Evolutionary conservation across 2,797 vertebrate genomes (phyloP).

Genomic region (Alfaro cultratus): DNA sequence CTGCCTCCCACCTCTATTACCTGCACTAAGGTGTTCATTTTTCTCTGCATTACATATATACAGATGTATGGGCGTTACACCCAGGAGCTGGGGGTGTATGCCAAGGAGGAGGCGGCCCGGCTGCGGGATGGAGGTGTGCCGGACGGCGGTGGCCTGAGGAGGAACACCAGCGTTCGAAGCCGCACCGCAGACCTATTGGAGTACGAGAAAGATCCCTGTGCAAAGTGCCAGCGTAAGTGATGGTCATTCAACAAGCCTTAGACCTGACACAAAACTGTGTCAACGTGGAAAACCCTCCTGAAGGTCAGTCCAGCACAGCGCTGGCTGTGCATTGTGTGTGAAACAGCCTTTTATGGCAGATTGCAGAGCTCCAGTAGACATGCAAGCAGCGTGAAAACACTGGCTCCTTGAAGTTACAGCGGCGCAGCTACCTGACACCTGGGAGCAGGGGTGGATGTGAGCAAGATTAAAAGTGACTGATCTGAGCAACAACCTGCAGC

Average conservation of each 20-base stretch:
- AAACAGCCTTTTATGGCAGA: conserved; percentile 19
- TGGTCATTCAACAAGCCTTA: not conserved
- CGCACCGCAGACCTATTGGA: conserved; percentile 87
- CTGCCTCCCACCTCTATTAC: conserved; percentile 26
- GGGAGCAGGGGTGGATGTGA: conserved; percentile 44
- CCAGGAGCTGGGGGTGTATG: conserved; percentile 93
- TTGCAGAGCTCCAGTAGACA: conserved; percentile 27
- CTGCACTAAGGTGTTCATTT: conserved; percentile 28
- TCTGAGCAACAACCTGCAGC: conserved; percentile 67
- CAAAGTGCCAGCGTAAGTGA: conserved; percentile 88
- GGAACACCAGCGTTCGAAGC: conserved; percentile 72
- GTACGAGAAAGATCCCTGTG: conserved; percentile 89
- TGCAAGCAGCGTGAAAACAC: conserved; percentile 45
- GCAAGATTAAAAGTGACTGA: conserved; percentile 68
- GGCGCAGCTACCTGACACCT: conserved; percentile 36
- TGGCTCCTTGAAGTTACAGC: conserved; percentile 35
- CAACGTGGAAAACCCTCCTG: conserved; percentile 10
- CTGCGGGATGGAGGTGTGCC: conserved; percentile 85
- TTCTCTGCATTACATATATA: conserved; percentile 22
- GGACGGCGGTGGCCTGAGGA: conserved; percentile 80
- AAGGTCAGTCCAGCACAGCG: conserved; percentile 36
- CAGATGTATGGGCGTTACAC: conserved; percentile 98
- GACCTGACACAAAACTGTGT: not conserved
- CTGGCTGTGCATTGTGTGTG: conserved; percentile 12
- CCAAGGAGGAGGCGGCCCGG: conserved; percentile 93